Conservation (phyloP, 2,113 vertebrate genomes). For the Etheostoma spectabile region DNA sequence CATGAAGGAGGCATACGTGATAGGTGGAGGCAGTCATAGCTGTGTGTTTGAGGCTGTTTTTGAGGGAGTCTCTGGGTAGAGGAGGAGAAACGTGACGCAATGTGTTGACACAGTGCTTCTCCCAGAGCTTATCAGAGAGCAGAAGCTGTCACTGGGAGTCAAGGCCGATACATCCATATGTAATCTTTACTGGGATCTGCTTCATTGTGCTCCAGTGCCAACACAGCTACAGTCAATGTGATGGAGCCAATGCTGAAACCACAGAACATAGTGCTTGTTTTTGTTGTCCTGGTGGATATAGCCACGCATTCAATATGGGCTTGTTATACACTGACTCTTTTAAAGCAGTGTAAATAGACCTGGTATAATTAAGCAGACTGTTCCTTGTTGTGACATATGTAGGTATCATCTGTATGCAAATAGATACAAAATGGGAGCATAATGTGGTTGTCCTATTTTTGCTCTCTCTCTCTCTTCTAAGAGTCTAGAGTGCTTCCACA, state of each 20-base stretch:
- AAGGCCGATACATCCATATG: conserved; percentile 8
- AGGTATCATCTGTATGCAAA: conserved; percentile 54
- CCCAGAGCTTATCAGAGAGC: conserved; percentile 1
- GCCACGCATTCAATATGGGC: not conserved
- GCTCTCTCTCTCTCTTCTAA: not conserved
- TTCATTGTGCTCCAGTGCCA: not conserved
- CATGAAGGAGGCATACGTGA: conserved; percentile 1
- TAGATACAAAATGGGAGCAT: conserved; percentile 40
- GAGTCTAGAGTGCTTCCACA: not conserved
- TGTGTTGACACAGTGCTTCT: conserved; percentile 7
- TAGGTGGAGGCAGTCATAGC: conserved; percentile 6
- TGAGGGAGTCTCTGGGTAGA: conserved; percentile 22
- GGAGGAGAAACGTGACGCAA: conserved; percentile 2
- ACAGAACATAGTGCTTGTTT: not conserved
- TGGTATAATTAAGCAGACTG: conserved; percentile 32
- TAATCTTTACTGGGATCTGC: conserved; percentile 18
- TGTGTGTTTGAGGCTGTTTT: conserved; percentile 34
- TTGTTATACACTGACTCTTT: conserved; percentile 41
- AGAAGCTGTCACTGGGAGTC: conserved; percentile 19
- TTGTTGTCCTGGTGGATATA: not conserved
- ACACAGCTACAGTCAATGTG: not conserved
- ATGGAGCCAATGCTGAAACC: not conserved
- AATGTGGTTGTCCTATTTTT: conserved; percentile 45
- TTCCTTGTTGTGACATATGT: conserved; percentile 39
- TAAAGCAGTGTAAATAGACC: conserved; percentile 38